Evolutionary conservation across 2,797 vertebrate species (phyloP), one percentile per base, ranked within the genome.

Genomic region (Myotis findleyi): DNA sequence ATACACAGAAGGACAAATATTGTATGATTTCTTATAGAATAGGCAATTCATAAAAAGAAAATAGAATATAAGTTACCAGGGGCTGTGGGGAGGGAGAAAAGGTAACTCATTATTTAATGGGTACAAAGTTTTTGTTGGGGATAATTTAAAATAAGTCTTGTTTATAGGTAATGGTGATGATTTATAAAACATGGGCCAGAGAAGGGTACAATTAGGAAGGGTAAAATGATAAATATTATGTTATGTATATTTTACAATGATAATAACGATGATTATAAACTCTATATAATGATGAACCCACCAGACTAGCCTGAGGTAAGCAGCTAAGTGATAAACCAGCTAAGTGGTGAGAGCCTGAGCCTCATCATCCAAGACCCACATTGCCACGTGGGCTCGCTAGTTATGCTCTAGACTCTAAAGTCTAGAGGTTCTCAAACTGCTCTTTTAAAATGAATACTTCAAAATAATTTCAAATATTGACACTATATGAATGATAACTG

Each of bases 381-480:
- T 6, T 55, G 44, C 33, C 33, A 41, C 3, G 0, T 6, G n/a
- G 49, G 47, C 86, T 76, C 36, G 47, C n/a, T 33, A 55, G 7
- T 20, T 85, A 49, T 4, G 27, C 41, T 68, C n/a, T 20, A 16
- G 25, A 33, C 33, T 33, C 33, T 33, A 33, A 33, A 33, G 33
- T 33, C 33, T 33, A 88, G 30, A 84, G 11, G 25, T 68, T 76
- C 69, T 87, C 44, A 75, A 82, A n/a, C 36, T 18, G 38, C 55
- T 87, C 5, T 30, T 82, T 41, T 73, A 55, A 83, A 92, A 64
- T 71, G 64, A 93, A 86, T 53, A 68, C 41, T 66, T 77, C 20
- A 51, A 77, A 62, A 77, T 86, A 86, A 82, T 44, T 90, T 83
- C 66, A 93, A 86, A 64, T n/a, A 57, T 17, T 51, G 33, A 72